Evolutionary conservation across 2,888 invertebrate genomes (phyloP).

Genomic region (Nemapogon koenigi): DNA sequence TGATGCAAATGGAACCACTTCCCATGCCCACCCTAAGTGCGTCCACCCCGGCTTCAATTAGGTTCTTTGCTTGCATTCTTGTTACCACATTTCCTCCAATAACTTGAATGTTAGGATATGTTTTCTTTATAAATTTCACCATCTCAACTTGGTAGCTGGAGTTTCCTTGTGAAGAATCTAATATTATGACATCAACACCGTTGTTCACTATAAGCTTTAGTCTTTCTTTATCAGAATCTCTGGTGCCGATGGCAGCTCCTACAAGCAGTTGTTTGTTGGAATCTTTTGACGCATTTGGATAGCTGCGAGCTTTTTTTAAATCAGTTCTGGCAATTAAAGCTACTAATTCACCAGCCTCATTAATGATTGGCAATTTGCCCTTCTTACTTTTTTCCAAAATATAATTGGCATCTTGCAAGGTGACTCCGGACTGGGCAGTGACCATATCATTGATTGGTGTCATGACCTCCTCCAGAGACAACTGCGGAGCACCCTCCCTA

Average conservation of each 20-base stretch:
- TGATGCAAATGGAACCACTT: conserved; percentile 98
- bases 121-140: conserved; percentile 88
- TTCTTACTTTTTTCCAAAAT: conserved; percentile 97
- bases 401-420: conserved; percentile 90
- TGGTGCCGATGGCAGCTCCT: conserved; percentile 93
- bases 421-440: conserved; percentile 89
- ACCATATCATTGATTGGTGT: conserved; percentile 85
- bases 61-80: conserved; percentile 92
- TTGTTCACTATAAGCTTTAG: conserved; percentile 81
- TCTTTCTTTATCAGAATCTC: conserved; percentile 82
- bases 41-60: conserved; percentile 98
- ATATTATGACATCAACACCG: conserved; percentile 94
- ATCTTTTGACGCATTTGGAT: conserved; percentile 97
- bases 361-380: conserved; percentile 88
- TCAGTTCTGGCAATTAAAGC: conserved; percentile 97
- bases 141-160: conserved; percentile 95
- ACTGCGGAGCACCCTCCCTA: conserved; percentile 71
- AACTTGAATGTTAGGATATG: conserved; percentile 87
- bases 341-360: conserved; percentile 85
- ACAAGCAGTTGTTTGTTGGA: conserved; percentile 92
- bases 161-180: conserved; percentile 98
- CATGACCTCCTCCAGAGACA: conserved; percentile 80
- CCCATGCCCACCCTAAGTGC: conserved; percentile 98
- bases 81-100: conserved; percentile 99
- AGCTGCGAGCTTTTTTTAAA: conserved; percentile 95